Conservation (phyloP, 2,797 vertebrate species). For the Clamator glandarius region DNA sequence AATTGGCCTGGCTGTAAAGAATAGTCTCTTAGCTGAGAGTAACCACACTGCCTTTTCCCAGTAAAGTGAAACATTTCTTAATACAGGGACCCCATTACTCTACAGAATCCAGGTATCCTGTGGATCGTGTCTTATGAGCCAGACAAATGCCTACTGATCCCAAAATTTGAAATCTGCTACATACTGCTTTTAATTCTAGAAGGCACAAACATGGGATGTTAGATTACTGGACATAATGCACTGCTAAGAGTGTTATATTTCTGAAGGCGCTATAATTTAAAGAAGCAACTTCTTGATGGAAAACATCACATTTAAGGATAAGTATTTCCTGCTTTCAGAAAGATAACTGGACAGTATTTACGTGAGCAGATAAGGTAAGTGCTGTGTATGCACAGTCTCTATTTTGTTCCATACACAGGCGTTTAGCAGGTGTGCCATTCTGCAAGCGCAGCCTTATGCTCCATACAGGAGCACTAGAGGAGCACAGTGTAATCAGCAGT, state of each 20-base stretch:
- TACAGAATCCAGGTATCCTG: not conserved
- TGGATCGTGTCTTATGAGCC: not conserved
- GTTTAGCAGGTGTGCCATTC: not conserved
- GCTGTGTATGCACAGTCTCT: not conserved
- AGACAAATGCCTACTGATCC: not conserved
- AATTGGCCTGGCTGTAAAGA: not conserved
- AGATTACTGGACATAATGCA: not conserved
- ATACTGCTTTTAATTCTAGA: not conserved
- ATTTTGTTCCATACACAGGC: not conserved
- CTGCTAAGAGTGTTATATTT: not conserved
- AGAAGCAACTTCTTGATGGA: not conserved
- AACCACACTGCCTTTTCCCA: not conserved
- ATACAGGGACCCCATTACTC: not conserved
- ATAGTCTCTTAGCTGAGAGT: not conserved
- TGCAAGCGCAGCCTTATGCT: not conserved
- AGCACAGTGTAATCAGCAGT: constrained; percentile 1
- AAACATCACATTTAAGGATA: not conserved
- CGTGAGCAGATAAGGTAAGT: not conserved
- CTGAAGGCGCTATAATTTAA: not conserved
- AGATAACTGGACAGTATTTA: not conserved
- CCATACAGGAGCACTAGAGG: not conserved
- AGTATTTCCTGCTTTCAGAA: not conserved
- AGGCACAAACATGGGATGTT: not conserved
- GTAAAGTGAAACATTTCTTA: not conserved
- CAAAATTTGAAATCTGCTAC: not conserved